These are phyloP conservation scores for Pygathrix nemaeus DNA, from an alignment of 2,113 vertebrate species.

Conservation along the genomic window DNA sequence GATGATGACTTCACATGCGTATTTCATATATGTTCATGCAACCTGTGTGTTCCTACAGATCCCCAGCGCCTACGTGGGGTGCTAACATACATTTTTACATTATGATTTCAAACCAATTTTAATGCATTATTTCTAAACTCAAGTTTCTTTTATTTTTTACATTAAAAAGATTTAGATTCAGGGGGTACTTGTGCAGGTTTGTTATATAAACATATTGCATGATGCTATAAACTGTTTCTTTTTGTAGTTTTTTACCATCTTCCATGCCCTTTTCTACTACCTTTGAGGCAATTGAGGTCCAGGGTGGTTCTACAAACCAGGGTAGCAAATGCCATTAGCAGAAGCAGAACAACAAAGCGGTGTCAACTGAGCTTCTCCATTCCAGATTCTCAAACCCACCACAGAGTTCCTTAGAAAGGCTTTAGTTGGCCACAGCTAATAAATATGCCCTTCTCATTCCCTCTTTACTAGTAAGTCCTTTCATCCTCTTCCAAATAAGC, in stretches of 20 bases:
- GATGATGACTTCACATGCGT: no score
- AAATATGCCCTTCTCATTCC: not conserved
- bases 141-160: not conserved
- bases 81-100: not conserved
- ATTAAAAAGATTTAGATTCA: no score
- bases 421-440: not conserved
- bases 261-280: not conserved
- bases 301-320: not conserved
- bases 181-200: no score
- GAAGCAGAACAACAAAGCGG: not conserved
- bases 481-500: not conserved
- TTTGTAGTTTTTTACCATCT: not conserved
- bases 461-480: not conserved
- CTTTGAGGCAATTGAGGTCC: not conserved
- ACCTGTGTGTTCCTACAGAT: accelerated
- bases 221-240: no score
- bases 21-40: accelerated
- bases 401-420: not conserved
- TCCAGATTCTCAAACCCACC: not conserved
- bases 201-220: no score
- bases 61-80: accelerated
- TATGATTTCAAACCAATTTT: not conserved
- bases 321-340: not conserved
- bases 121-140: not conserved
- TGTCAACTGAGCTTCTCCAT: not conserved